These are phyloP conservation scores for Eulemur albifrons DNA, from an alignment of 2,797 vertebrate genomes.

Conservation along the genomic window DNA sequence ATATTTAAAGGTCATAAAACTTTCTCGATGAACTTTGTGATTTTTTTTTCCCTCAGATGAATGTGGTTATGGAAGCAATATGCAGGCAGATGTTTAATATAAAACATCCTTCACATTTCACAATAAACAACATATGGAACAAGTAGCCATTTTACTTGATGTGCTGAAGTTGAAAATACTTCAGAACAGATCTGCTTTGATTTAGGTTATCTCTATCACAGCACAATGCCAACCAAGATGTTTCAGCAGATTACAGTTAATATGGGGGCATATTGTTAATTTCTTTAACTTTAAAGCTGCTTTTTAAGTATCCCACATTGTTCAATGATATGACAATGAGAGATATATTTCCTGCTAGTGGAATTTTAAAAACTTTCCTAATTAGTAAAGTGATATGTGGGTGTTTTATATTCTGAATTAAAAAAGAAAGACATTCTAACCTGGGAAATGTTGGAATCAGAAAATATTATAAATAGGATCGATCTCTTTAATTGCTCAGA, in stretches of 20 bases:
- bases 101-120: slow-evolving; percentile 76
- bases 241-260: slow-evolving; percentile 67
- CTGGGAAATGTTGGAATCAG: slow-evolving; percentile 74
- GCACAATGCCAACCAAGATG: neutral
- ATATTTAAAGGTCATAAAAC: slow-evolving; percentile 77
- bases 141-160: slow-evolving; percentile 70
- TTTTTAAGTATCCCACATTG: slow-evolving; percentile 58
- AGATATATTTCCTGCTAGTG: slow-evolving; percentile 51
- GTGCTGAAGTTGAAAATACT: slow-evolving; percentile 63
- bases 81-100: slow-evolving; percentile 75
- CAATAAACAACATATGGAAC: slow-evolving; percentile 69
- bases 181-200: slow-evolving; percentile 58
- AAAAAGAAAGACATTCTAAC: slow-evolving; percentile 68
- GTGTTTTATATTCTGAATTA: slow-evolving; percentile 70
- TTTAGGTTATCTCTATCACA: slow-evolving; percentile 61
- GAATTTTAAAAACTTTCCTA: slow-evolving; percentile 47
- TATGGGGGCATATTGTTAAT: slow-evolving; percentile 47
- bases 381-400: slow-evolving; percentile 65
- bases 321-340: slow-evolving; percentile 50
- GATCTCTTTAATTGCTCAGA: slow-evolving; percentile 81
- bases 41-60: slow-evolving; percentile 61
- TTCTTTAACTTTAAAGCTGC: slow-evolving; percentile 64
- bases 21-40: slow-evolving; percentile 45
- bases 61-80: slow-evolving; percentile 72
- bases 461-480: slow-evolving; percentile 79